phyloP scores from a whole-genome alignment of 1,140 invertebrate species.

The Stegodyphus mimosarum region DNA sequence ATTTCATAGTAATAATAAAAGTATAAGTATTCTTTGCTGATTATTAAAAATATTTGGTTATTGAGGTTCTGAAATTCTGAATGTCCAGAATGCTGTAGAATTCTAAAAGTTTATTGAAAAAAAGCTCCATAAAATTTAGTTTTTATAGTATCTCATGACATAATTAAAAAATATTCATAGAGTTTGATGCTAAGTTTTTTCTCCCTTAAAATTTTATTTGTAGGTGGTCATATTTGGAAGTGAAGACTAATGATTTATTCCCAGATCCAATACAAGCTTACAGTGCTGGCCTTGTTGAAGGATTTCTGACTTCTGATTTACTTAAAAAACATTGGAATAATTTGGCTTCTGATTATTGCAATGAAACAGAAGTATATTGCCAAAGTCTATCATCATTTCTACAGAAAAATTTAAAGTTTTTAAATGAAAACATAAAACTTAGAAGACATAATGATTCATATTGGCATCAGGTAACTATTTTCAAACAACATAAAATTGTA shows the following conservation, averaged over 20 bases:
- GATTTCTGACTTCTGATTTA: conserved; percentile 81
- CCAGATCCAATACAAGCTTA: conserved; percentile 80
- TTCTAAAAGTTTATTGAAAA: neutral
- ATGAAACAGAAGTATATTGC: conserved; percentile 77
- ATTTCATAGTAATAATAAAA: neutral
- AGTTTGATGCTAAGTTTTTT: conserved; percentile 6
- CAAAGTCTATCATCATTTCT: conserved; percentile 76
- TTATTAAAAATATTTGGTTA: neutral
- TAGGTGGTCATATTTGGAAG: conserved; percentile 82
- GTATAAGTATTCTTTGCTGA: neutral
- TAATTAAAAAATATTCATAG: conserved; percentile 26
- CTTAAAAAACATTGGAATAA: conserved; percentile 85
- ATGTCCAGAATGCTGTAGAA: neutral
- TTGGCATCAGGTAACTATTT: conserved; percentile 79
- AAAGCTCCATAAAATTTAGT: neutral
- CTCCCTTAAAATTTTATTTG: neutral
- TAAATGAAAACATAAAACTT: conserved; percentile 73
- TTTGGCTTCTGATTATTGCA: conserved; percentile 78
- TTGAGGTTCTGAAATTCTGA: neutral
- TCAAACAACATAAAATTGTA: no score
- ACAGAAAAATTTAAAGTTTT: conserved; percentile 74
- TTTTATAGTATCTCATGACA: neutral
- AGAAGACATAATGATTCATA: conserved; percentile 73
- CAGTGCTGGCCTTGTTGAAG: conserved; percentile 89
- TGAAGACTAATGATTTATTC: conserved; percentile 79